phyloP scores from a whole-genome alignment of 2,113 vertebrate species.

The Edolisoma coerulescens region DNA sequence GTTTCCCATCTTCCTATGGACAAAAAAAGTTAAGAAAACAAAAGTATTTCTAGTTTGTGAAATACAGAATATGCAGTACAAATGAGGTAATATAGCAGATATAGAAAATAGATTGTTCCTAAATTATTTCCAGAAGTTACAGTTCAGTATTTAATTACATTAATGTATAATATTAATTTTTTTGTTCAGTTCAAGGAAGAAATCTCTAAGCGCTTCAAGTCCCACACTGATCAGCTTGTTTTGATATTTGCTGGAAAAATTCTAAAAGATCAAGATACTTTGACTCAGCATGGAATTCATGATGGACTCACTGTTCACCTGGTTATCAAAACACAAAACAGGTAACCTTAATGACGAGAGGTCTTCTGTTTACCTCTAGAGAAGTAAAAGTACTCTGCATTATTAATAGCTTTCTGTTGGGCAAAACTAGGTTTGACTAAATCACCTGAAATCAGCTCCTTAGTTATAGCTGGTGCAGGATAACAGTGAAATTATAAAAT shows the following conservation, averaged over 20 bases:
- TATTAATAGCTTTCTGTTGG: background rate
- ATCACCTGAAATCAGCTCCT: background rate
- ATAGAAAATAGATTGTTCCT: background rate
- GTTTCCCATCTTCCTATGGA: background rate
- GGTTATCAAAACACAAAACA: slow-evolving; percentile 84
- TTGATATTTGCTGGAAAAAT: slow-evolving; percentile 87
- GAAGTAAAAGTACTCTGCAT: background rate
- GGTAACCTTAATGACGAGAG: slow-evolving; percentile 56
- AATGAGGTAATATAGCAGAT: background rate
- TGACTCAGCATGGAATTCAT: slow-evolving; percentile 82
- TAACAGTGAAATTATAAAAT: background rate
- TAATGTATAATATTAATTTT: background rate
- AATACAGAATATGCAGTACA: background rate
- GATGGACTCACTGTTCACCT: slow-evolving; percentile 84
- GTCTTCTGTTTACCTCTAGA: background rate
- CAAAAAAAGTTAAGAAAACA: background rate
- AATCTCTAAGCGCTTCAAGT: slow-evolving; percentile 82
- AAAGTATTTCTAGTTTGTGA: background rate
- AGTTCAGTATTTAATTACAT: background rate
- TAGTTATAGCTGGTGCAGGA: background rate
- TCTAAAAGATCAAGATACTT: slow-evolving; percentile 82
- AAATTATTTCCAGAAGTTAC: background rate
- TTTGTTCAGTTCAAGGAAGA: slow-evolving; percentile 80
- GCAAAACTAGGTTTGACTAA: background rate
- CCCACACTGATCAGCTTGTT: slow-evolving; percentile 79